Base-by-base conservation (phyloP, 37 sponge, comb jelly and placozoan genomes). In the Beroe ovata region DNA sequence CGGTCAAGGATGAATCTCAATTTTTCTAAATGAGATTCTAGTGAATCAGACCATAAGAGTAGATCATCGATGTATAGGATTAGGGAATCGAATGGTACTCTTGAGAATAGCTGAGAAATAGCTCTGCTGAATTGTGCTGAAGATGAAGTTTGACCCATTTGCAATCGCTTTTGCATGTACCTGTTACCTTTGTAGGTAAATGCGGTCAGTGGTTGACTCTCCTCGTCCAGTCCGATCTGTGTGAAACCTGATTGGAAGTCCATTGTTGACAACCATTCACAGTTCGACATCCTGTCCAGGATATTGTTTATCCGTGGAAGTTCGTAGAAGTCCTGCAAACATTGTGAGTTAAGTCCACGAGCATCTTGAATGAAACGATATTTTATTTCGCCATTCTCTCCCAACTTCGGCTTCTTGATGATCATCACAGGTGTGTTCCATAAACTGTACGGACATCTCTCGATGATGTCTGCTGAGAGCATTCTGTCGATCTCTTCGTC, bases 231-330 rank as follows among this genome's bases (percentile, higher is more conserved):
- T 2, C 54, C 28, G 23, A 42, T 39, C 54, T 77, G 84, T 19
- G 42, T 77, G 28, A 77, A 77, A 4, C 47, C 26, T 6, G 22
- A 32, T 36, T 39, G 42, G 47, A 77, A 77, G 41, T 77, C 84
- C 35, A 77, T 33, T 21, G 35, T 42, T 11, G 84, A 42, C 28
- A 77, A 40, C 84, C 84, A 77, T n/a, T 77, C 33, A 77, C 84
- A 77, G n/a, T 77, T 35, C n/a, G 84, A 42, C 84, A 77, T 77
- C 1, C 28, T 33, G 38, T 77, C 84, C 84, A 77, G 21, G n/a
- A 77, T 77, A 42, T 19, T 77, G 38, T 77, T 77, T 42, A 77
- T 42, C 21, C 54, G 26, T 11, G 84, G 84, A 36, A 77, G 38
- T 42, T 39, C 84, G 28, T 42, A 77, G n/a, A 20, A 42, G 54